Percentiles rank a stretch among this genome's conserved stretches.
phyloP scores from a whole-genome alignment of 1,140 invertebrate genomes.

The Drosophila nigrodunni region DNA sequence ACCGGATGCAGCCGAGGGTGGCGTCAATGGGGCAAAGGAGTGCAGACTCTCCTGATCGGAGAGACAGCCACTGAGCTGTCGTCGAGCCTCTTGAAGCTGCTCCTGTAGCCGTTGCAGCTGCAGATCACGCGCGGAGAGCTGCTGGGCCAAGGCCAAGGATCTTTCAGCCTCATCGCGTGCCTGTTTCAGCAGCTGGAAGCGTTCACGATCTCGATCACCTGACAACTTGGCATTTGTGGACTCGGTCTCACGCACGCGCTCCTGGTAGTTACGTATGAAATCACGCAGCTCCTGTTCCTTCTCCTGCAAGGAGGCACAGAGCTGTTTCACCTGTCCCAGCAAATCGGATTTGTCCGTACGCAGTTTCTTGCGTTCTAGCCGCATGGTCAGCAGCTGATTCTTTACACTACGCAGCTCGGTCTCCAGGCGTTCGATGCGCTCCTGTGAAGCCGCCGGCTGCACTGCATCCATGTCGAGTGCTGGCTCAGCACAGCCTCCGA shows the following conservation, averaged over 20 bases:
- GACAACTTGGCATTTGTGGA: slow-evolving; percentile 89
- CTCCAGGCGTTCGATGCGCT: slow-evolving; percentile 85
- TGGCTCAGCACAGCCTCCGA: slow-evolving; percentile 69
- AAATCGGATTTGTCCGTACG: slow-evolving; percentile 97
- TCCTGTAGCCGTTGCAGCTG: slow-evolving; percentile 93
- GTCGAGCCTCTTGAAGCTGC: slow-evolving; percentile 91
- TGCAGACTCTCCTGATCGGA: slow-evolving; percentile 90
- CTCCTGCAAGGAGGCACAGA: slow-evolving; percentile 96
- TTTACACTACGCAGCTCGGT: slow-evolving; percentile 87
- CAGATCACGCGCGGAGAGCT: slow-evolving; percentile 93
- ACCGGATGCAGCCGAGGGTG: slow-evolving; percentile 79
- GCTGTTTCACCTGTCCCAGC: slow-evolving; percentile 96
- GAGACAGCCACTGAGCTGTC: slow-evolving; percentile 90
- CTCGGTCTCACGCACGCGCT: slow-evolving; percentile 86
- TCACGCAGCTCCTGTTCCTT: slow-evolving; percentile 96
- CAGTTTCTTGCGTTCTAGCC: slow-evolving; percentile 94
- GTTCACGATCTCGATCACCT: slow-evolving; percentile 93
- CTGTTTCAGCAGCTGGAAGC: slow-evolving; percentile 94
- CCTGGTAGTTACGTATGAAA: slow-evolving; percentile 97
- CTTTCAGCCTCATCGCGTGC: slow-evolving; percentile 95
- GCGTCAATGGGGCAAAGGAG: slow-evolving; percentile 86
- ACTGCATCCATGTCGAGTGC: slow-evolving; percentile 56
- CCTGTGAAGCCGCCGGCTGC: slow-evolving; percentile 48
- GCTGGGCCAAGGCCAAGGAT: slow-evolving; percentile 92
- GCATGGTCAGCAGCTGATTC: slow-evolving; percentile 88